Evolutionary conservation across 2,888 invertebrate genomes (phyloP).

Genomic region (Cremastinae sp.): DNA sequence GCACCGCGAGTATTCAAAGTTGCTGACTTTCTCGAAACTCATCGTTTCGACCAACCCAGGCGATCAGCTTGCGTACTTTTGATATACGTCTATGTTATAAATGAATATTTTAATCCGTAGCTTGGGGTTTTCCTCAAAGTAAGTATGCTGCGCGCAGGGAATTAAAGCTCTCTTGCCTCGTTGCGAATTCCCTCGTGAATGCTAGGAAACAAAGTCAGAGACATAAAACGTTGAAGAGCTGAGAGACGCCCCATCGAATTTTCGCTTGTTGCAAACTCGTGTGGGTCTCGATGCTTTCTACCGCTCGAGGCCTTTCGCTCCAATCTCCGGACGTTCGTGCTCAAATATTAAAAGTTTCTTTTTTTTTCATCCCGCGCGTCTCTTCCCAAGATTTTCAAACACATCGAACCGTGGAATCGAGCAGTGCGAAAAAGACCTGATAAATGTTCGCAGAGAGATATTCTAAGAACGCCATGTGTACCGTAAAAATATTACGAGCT

Average conservation of each 20-base stretch:
- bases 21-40: conserved; percentile 19
- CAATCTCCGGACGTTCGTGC: not conserved
- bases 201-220: conserved; percentile 20
- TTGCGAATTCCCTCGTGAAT: conserved; percentile 35
- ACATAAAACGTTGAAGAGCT: not conserved
- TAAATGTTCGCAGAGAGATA: conserved; percentile 9
- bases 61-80: not conserved
- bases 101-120: conserved; percentile 46
- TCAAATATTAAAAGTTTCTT: not conserved
- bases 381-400: not conserved
- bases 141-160: conserved; percentile 11
- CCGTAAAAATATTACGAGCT: conserved; percentile 25
- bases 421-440: conserved; percentile 10
- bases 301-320: conserved; percentile 19
- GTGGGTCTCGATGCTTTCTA: conserved; percentile 22
- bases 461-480: conserved; percentile 31
- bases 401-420: not conserved
- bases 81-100: conserved; percentile 7
- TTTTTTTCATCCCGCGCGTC: not conserved
- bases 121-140: conserved; percentile 30
- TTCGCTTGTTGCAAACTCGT: not conserved
- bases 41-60: conserved; percentile 5
- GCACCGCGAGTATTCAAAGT: not conserved
- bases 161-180: conserved; percentile 36
- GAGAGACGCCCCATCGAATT: conserved; percentile 25